Evolutionary conservation across 1,140 invertebrate genomes (phyloP).

Genomic region (Tetragonula clypearis): DNA sequence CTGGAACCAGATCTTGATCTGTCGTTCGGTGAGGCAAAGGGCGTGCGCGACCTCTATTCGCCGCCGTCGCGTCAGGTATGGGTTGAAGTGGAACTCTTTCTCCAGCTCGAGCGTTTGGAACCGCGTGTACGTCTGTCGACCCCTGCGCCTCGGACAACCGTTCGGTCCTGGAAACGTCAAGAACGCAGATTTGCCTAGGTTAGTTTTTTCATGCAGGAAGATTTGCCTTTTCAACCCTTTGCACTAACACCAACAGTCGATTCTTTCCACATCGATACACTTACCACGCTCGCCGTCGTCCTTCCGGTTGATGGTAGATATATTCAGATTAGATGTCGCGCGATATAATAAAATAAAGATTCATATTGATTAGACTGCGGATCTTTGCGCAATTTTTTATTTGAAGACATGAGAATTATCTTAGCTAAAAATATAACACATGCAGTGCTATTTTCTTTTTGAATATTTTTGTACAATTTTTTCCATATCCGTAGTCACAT

Average conservation of each 20-base stretch:
- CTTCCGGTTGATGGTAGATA: background rate
- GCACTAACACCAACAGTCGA: conserved; percentile 33
- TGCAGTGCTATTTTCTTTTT: too few relatives aligned
- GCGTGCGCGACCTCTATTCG: conserved; percentile 98
- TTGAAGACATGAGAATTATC: too few relatives aligned
- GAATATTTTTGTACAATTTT: too few relatives aligned
- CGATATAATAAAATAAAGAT: background rate
- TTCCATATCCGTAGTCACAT: background rate
- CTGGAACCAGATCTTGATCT: conserved; percentile 99
- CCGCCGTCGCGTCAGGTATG: conserved; percentile 96
- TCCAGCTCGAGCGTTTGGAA: conserved; percentile 97
- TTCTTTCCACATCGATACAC: background rate
- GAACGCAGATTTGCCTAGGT: conserved; percentile 56
- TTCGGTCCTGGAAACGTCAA: conserved; percentile 92
- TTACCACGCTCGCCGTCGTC: background rate
- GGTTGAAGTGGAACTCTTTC: conserved; percentile 99
- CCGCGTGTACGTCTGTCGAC: conserved; percentile 97
- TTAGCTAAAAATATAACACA: too few relatives aligned
- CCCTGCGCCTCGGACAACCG: conserved; percentile 95
- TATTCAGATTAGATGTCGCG: too few relatives aligned
- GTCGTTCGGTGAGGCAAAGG: conserved; percentile 96
- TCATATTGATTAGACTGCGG: too few relatives aligned
- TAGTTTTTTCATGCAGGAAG: conserved; percentile 42
- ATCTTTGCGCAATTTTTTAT: too few relatives aligned
- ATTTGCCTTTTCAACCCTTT: conserved; percentile 23